Evolutionary conservation across 2,888 invertebrate genomes (phyloP).

Genomic region (Drosophila kokeensis): DNA sequence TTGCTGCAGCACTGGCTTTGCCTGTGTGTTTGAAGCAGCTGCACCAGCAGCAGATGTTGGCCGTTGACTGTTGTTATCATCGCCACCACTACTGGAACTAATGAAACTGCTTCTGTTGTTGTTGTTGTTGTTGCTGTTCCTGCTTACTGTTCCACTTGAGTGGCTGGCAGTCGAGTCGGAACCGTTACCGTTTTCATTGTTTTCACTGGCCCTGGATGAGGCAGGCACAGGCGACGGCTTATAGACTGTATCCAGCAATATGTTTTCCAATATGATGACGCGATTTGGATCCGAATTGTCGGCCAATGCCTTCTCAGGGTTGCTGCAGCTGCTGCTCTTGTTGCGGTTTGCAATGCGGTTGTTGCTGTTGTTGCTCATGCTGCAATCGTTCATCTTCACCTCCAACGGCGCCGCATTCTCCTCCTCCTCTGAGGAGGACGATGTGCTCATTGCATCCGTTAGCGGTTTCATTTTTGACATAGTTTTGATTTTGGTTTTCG

Average conservation of each 20-base stretch:
- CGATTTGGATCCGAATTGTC: slow-evolving; percentile 29
- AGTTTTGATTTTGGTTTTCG: neutral
- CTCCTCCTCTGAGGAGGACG: neutral
- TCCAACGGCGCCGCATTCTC: too few species aligned
- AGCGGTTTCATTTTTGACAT: neutral
- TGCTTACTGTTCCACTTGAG: neutral
- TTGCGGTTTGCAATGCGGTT: neutral
- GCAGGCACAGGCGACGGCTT: slow-evolving; percentile 13
- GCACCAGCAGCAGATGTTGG: neutral
- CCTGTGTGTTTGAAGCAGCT: neutral
- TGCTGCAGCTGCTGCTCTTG: slow-evolving; percentile 8
- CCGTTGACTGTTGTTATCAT: neutral
- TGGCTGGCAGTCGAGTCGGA: neutral
- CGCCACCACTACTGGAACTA: neutral
- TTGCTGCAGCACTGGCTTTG: neutral
- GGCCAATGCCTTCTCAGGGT: slow-evolving; percentile 36
- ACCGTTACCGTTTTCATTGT: slow-evolving; percentile 1
- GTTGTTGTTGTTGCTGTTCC: neutral
- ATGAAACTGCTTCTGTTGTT: neutral
- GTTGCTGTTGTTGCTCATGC: neutral
- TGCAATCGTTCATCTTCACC: neutral
- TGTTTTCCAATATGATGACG: slow-evolving; percentile 64
- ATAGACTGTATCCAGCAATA: slow-evolving; percentile 59
- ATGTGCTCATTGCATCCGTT: neutral
- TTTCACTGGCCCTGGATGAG: slow-evolving; percentile 5